Conservation (phyloP, 1,140 invertebrate species). For the Drosophila lacertosa region DNA sequence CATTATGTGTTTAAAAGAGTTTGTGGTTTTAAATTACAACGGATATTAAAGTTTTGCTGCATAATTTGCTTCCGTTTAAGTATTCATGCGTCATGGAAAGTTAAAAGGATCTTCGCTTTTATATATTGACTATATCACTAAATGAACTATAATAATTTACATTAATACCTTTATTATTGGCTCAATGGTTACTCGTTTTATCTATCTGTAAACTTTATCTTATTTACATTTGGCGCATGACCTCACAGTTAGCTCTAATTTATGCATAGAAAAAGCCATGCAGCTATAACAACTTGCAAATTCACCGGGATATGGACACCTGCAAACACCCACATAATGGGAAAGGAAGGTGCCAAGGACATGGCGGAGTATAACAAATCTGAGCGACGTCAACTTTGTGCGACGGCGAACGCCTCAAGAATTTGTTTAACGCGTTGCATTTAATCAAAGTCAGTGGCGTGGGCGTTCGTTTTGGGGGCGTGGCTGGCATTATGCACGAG, state of each 20-base stretch:
- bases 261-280: constrained; percentile 46
- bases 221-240: constrained; percentile 10
- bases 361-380: constrained; percentile 41
- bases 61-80: constrained; percentile 48
- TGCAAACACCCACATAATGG: background rate
- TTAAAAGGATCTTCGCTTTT: no score
- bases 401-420: constrained; percentile 46
- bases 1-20: constrained; percentile 1
- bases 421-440: constrained; percentile 62
- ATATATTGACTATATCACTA: no score
- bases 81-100: background rate
- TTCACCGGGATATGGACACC: constrained; percentile 34
- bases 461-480: background rate
- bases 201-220: background rate
- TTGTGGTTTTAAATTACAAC: constrained; percentile 35
- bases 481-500: constrained; percentile 40
- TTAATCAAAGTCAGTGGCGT: constrained; percentile 57
- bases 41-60: constrained; percentile 41
- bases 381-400: constrained; percentile 37
- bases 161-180: background rate
- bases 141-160: no score
- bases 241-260: constrained; percentile 28
- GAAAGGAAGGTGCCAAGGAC: constrained; percentile 1
- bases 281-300: constrained; percentile 23
- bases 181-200: background rate